Base-by-base conservation (phyloP, 2,797 vertebrate genomes). In the Clarias platycephalus region DNA sequence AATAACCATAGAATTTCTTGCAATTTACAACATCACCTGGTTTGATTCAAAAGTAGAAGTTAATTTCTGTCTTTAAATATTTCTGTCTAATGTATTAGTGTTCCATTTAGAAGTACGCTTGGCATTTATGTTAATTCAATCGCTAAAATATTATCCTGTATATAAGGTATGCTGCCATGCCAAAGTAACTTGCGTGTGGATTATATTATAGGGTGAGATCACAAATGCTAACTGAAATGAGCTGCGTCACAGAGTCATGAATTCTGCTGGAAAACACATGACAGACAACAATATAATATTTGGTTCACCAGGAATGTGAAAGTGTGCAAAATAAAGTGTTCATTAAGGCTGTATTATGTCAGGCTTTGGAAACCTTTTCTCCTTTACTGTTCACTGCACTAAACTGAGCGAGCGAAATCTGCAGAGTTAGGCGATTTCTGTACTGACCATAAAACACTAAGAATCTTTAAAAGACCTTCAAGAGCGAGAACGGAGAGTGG, bases 381-480 rank as follows among this genome's bases (percentile, higher is more conserved):
- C 16, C 34, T 22, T 58, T 34, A 15, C 16, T 24, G 60, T 44
- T 60, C 15, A 78, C 2, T 18, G 6, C 55, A 74, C 28, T 75
- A 24, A 84, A 26, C 31, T 70, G 10, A 78, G 12, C 12, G 34
- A 60, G 31, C 15, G 24, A 57, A 62, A 71, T 49, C 66, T 84
- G 12, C 64, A 68, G 53, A 57, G 15, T 70, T n/a, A 70, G 64
- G 40, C 66, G 6, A 70, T 78, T 26, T 60, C 72, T 60, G 24
- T 68, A 78, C 63, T 79, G 75, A 78, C 83, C 55, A 84, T 68
- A 78, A 84, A 84, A 79, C 62, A 78, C 58, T 63, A 1, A 12
- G 31, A 77, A 16, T 40, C 57, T 62, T 26, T 60, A n/a, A 58
- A 77, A 60, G 9, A 60, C 28, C 72, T 34, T 8, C 15, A 5